Base-by-base conservation (phyloP, 2,113 vertebrate genomes). In the Panthera tigris region DNA sequence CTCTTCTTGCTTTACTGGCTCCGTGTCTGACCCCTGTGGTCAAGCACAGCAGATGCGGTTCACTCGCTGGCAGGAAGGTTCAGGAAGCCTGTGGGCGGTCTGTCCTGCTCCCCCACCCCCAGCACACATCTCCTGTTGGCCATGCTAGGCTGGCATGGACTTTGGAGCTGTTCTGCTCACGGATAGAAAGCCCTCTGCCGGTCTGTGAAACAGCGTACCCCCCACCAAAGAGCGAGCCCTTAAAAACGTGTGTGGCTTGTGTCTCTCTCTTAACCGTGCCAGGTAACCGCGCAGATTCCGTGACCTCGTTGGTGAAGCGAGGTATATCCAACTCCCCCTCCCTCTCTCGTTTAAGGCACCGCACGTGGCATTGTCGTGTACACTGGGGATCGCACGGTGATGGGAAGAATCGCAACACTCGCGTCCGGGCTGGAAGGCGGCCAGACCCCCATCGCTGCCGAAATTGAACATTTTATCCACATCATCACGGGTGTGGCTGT, bases 401-500 rank as follows among this genome's bases (percentile, higher is more conserved):
- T 99, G 99, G 99, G 99, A 8, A 98, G 99, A 3, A 99, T 99
- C 41, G 99, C 99, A 33, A 98, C 99, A 0, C 97, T 99, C 68
- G 99, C 99, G 36, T 99, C 99, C 31, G 99, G 99, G 36, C 97
- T 99, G 89, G 99, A 99, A 96, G 99, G 99, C 0, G 99, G 99
- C 0, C 99, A 98, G 96, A 99, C 99, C n/a, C 99, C 99, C 88
- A 99, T 99, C 71, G 98, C 99, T 4, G 80, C 96, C 1, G 99
- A 99, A 80, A 99, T 99, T 0, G 99, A 99, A 48, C 99, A 99
- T 87, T 99, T 99, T 52, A 99, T 99, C 96, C 99, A 99, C 48
- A 93, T 99, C 92, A 99, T 99, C 97, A 99, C 99, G 45, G 99
- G 99, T 0, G 99, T 99, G 90, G 99, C 99, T 3, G 99, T 99